phyloP scores from a whole-genome alignment of 2,113 vertebrate genomes.

The Butorides virescens region DNA sequence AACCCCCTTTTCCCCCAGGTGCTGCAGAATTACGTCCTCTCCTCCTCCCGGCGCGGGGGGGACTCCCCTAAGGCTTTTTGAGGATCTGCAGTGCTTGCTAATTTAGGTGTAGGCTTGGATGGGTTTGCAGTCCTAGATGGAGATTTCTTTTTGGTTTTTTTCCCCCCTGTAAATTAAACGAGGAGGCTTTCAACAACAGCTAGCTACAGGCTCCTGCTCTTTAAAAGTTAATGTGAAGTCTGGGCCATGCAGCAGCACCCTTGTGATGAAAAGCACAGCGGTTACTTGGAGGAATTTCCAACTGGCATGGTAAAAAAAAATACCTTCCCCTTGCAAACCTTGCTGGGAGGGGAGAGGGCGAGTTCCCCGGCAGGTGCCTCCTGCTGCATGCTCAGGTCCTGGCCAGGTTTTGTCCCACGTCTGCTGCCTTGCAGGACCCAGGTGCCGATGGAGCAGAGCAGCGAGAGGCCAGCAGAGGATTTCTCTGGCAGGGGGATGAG shows the following conservation, averaged over 20 bases:
- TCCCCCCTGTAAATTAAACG: neutral
- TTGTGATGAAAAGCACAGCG: neutral
- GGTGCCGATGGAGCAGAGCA: neutral
- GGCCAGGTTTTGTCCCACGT: neutral
- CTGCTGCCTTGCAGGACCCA: neutral
- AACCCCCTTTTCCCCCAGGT: neutral
- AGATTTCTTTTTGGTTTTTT: neutral
- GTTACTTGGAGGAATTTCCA: neutral
- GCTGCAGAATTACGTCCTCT: neutral
- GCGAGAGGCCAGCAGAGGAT: rapidly evolving
- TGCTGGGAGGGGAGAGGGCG: neutral
- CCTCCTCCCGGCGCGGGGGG: rapidly evolving
- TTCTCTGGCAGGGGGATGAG: neutral
- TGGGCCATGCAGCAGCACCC: neutral
- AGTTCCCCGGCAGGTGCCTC: neutral
- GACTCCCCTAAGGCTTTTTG: neutral
- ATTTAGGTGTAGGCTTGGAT: neutral
- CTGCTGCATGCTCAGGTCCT: neutral
- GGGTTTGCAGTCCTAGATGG: neutral
- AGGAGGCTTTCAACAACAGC: slow-evolving; percentile 39
- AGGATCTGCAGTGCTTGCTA: neutral
- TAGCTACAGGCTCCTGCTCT: slow-evolving; percentile 15
- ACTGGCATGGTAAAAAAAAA: neutral
- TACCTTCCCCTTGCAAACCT: neutral
- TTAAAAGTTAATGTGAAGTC: slow-evolving; percentile 59